Base-by-base conservation (phyloP, 2,888 invertebrate species). In the Scelioninae gen. 1 region DNA sequence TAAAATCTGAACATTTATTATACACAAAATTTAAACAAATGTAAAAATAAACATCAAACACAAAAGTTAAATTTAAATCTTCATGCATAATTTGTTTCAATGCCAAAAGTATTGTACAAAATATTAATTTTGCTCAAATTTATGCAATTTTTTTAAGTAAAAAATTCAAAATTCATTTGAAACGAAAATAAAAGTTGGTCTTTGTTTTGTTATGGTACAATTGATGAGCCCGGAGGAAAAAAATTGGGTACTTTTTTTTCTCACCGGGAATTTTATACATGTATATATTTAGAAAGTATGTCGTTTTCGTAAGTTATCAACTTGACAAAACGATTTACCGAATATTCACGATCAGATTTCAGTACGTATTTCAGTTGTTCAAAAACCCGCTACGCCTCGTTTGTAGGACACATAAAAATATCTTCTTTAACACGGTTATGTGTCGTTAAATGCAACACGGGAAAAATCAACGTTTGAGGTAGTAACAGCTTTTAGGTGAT, bases 361-460 rank as follows among this genome's bases (percentile, higher is more conserved):
- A 56, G 13, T 56, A 56, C 74, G 49, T 58, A 65, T 75, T 75
- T 65, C 31, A 75, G 75, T 75, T 65, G 49, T 65, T 40, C 23
- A 62, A 77, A 77, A 77, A 63, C 16, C 49, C 55, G 63, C 53
- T 62, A 63, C 68, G 77, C 77, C 60, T 63, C 47, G 56, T 71
- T 78, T 78, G 23, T 78, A 78, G 77, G 63, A 63, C 69, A 71
- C 63, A 71, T 68, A 78, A 78, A 78, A 69, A 78, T 78, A 78
- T 78, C 77, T 78, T 63, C 69, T 69, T 71, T 78, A 78, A 78
- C 77, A 78, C 55, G 63, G 63, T 69, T 78, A 49, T 78, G 76
- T 76, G 56, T 69, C 69, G 63, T 69, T 69, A 58, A 78, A 71
- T 43, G 78, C 78, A 71, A 63, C 71, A 43, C 43, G 32, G 51